Conservation (phyloP, 2,888 invertebrate genomes). For the Phengaris arion region DNA sequence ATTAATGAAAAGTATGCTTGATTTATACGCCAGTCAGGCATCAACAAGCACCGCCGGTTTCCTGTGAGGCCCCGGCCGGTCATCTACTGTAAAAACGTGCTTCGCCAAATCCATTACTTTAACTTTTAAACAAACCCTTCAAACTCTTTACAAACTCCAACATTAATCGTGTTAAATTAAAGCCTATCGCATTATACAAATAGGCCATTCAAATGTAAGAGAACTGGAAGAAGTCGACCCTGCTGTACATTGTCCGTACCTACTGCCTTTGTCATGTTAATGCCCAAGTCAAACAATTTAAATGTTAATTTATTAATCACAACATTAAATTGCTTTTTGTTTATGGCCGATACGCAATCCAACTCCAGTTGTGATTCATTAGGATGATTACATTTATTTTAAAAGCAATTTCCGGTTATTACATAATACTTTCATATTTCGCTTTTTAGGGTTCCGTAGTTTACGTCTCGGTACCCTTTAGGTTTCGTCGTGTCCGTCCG, state of each 20-base stretch:
- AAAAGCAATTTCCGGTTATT: neutral
- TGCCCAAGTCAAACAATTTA: constrained; percentile 66
- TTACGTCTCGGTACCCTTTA: no score
- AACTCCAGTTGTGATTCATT: neutral
- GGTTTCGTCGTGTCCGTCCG: no score
- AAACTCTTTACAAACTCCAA: neutral
- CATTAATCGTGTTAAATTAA: constrained; percentile 16
- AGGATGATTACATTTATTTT: neutral
- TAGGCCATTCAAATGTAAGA: constrained; percentile 30
- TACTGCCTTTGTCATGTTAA: constrained; percentile 67
- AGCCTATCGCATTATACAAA: constrained; percentile 20
- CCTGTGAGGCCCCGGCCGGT: no score
- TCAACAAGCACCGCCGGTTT: no score
- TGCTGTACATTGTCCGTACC: constrained; percentile 42
- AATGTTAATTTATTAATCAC: constrained; percentile 69
- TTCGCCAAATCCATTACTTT: neutral
- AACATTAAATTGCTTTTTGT: constrained; percentile 49
- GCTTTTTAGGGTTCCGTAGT: no score
- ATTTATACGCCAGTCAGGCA: no score
- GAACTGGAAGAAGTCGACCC: constrained; percentile 38
- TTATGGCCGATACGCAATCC: constrained; percentile 42
- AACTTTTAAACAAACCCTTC: neutral
- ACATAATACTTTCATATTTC: neutral
- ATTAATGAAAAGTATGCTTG: no score
- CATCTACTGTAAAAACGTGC: no score